Evolutionary conservation across 2,888 invertebrate genomes (phyloP), one percentile per base, ranked within the genome.

Genomic region (Rhamphomyia laevipes): DNA sequence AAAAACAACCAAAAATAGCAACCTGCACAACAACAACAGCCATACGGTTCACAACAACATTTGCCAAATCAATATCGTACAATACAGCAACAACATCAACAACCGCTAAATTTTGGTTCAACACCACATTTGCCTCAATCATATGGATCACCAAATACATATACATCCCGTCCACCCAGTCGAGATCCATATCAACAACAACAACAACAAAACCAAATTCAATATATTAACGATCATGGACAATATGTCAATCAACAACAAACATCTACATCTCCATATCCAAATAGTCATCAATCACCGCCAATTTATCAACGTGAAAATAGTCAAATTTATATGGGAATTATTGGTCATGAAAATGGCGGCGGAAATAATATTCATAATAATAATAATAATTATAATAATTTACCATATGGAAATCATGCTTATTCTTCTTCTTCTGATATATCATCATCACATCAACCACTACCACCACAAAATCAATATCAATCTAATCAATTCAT

Each of bases 31-130:
- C 15, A 42, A 15, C 42, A 66, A 54, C 77, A 78, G 56, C 76
- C 73, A 17, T 75, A 74, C 47, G 74, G 75, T 17, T 76, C 76
- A 46, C 73, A 74, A 51, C 73, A 75, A 53, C 74, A 74, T 56
- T 65, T 72, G 48, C 72, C 74, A 49, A 72, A 73, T 54, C 73
- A 67, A 51, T 66, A 66, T 58, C 65, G 55, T 27, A 52, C 54
- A 16, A 51, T 67, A 53, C 63, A 64, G 44, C 63, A 67, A 50
- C 58, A 62, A 30, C 58, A 65, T 53, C 67, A 64, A 35, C 46
- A 46, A 41, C 57, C 53, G 35, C 56, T 61, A 57, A 66, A 61
- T 57, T 72, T 66, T 57, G 70, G 70, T 48, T 70, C 69, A 49
- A 68, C 67, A 46, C 70, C 70, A 47, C 70, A 69, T 62, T 62